Evolutionary conservation across 2,113 vertebrate genomes (phyloP).

Genomic region (Ornithorhynchus anatinus): DNA sequence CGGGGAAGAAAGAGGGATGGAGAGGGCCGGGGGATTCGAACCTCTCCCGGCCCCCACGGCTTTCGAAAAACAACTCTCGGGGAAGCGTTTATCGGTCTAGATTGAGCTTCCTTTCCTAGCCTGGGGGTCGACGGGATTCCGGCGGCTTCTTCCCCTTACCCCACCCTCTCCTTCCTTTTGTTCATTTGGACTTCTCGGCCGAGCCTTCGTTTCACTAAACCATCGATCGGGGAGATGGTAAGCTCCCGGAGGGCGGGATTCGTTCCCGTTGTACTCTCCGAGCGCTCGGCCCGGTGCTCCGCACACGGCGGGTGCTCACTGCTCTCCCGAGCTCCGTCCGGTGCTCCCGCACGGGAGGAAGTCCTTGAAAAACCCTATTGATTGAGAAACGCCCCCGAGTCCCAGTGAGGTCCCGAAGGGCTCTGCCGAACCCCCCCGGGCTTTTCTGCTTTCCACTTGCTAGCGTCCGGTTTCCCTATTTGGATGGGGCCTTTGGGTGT

Average conservation of each 20-base stretch:
- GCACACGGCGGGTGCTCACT: too few species aligned
- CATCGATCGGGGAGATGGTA: too few species aligned
- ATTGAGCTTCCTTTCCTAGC: neutral
- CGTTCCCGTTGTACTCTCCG: too few species aligned
- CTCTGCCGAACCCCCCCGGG: neutral
- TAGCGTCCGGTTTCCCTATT: neutral
- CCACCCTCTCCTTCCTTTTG: neutral
- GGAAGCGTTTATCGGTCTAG: accelerated
- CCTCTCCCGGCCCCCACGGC: too few species aligned
- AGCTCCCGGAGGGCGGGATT: too few species aligned
- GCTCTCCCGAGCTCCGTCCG: too few species aligned
- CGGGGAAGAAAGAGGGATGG: too few species aligned
- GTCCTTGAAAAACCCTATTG: too few species aligned
- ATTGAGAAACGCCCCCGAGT: too few species aligned
- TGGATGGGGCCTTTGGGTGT: constrained; percentile 7
- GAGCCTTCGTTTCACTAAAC: neutral
- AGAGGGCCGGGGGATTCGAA: too few species aligned
- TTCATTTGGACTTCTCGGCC: neutral
- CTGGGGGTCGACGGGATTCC: neutral
- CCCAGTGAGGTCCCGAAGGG: accelerated
- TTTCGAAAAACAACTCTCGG: neutral
- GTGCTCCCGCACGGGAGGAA: too few species aligned
- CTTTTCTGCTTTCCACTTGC: neutral
- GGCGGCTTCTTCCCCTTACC: neutral
- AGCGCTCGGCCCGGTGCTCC: too few species aligned